phyloP scores from a whole-genome alignment of 2,797 vertebrate species.

The Falco concolor region DNA sequence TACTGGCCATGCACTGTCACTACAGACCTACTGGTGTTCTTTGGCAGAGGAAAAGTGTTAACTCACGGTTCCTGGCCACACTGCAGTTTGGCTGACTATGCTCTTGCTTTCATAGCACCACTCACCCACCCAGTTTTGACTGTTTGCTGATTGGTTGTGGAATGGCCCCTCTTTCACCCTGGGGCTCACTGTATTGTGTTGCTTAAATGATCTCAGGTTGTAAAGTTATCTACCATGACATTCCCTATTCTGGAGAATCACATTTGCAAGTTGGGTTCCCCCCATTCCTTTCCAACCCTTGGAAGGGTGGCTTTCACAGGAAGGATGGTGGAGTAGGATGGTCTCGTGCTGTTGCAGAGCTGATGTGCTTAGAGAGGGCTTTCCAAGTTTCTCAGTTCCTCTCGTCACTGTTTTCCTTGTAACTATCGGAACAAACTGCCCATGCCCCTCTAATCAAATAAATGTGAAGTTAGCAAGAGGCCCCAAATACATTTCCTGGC shows the following conservation, averaged over 20 bases:
- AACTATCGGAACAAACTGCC: slow-evolving; percentile 1
- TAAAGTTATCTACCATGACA: not conserved
- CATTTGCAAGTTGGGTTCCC: not conserved
- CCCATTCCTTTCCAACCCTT: not conserved
- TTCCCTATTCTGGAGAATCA: not conserved
- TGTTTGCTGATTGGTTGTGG: not conserved
- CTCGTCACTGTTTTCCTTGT: not conserved
- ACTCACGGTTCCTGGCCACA: not conserved
- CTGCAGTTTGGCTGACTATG: not conserved
- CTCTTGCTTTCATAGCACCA: not conserved
- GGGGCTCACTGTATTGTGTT: not conserved
- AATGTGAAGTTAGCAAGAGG: slow-evolving; percentile 26
- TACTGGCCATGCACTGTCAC: not conserved
- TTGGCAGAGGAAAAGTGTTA: not conserved
- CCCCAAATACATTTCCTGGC: slow-evolving; percentile 46
- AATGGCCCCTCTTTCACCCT: not conserved
- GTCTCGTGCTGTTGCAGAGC: not conserved
- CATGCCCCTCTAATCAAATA: slow-evolving; percentile 30
- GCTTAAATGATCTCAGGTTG: not conserved
- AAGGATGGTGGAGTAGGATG: not conserved
- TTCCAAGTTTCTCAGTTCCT: not conserved
- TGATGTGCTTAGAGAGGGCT: not conserved
- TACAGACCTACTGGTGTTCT: not conserved
- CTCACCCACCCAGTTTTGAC: not conserved
- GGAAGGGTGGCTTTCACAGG: not conserved